Percentiles rank a stretch among this genome's conserved stretches.
Conservation (phyloP, 2,113 vertebrate genomes). For the Planiliza haematocheilus region DNA sequence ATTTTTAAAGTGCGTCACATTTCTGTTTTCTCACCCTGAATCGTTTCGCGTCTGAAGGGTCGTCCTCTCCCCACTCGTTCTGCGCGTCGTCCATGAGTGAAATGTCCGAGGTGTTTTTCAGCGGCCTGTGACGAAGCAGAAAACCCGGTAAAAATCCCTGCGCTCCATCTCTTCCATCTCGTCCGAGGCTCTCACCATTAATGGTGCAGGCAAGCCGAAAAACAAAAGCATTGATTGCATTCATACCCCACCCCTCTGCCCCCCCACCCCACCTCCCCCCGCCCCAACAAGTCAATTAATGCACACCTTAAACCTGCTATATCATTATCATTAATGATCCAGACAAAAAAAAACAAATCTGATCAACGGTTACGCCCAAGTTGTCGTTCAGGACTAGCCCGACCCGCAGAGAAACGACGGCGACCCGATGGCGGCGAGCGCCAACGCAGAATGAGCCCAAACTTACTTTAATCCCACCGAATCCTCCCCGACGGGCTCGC, state of each 20-base stretch:
- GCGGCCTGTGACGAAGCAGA: slow-evolving; percentile 85
- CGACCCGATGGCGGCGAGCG: not conserved
- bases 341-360: slow-evolving; percentile 18
- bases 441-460: slow-evolving; percentile 22
- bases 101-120: slow-evolving; percentile 92
- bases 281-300: slow-evolving; percentile 68
- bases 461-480: slow-evolving; percentile 98
- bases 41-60: slow-evolving; percentile 90
- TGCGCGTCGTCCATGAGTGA: slow-evolving; percentile 96
- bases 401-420: slow-evolving; percentile 24
- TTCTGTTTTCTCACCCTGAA: slow-evolving; percentile 88
- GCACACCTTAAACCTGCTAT: slow-evolving; percentile 51
- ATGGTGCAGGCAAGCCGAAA: slow-evolving; percentile 55
- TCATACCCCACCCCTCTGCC: slow-evolving; percentile 56
- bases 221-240: slow-evolving; percentile 70
- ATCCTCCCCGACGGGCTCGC: slow-evolving; percentile 96
- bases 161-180: slow-evolving; percentile 31
- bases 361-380: slow-evolving; percentile 22
- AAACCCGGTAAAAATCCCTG: slow-evolving; percentile 51
- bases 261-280: slow-evolving; percentile 27
- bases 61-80: slow-evolving; percentile 95
- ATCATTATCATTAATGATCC: slow-evolving; percentile 68
- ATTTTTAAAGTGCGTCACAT: not conserved
- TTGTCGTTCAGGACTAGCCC: slow-evolving; percentile 22
- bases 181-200: slow-evolving; percentile 29